Evolutionary conservation across 2,888 invertebrate species (phyloP), one percentile per base, ranked within the genome.

Genomic region (Pachliopta kotzebuea): DNA sequence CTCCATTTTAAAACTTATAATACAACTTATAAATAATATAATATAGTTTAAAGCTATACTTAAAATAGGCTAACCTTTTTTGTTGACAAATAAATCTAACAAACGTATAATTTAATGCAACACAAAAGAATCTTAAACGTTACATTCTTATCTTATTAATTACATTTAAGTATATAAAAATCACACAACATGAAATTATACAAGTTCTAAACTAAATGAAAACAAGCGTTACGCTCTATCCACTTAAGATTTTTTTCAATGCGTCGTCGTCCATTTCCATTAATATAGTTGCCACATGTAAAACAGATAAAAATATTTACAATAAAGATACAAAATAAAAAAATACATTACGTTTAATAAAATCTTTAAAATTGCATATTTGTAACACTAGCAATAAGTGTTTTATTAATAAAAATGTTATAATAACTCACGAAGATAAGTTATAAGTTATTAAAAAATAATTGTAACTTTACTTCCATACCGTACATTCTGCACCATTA

Each of bases 31-130:
- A 58, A 63, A 62, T 59, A 60, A 65, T 67, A 64, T 63, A 60
- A 58, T 64, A 62, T 67, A 67, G 65, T 67, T 62, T 58, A 65
- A 66, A 72, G 70, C 67, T 70, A 65, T 69, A 69, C 65, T 71
- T 65, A 62, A 56, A 70, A 67, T 67, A 62, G 67, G 68, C 69
- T 80, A 79, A 78, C 79, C 77, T 78, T 74, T 68, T 72, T 64
- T 75, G 75, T 74, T 76, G 74, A 77, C 74, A 77, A 78, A 79
- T 77, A 77, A 75, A 76, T 74, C 73, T 77, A 76, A 77, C 69
- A 74, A 74, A 75, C 73, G 71, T 69, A 74, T 74, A 69, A 69
- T 55, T 66, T 50, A 62, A 58, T 66, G 26, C 21, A 62, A 55
- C 31, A 20, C 20, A 49, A 59, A 62, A 59, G 37, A 24, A 42